phyloP scores from a whole-genome alignment of 2,113 vertebrate genomes.

The Coregonus clupeaformis region DNA sequence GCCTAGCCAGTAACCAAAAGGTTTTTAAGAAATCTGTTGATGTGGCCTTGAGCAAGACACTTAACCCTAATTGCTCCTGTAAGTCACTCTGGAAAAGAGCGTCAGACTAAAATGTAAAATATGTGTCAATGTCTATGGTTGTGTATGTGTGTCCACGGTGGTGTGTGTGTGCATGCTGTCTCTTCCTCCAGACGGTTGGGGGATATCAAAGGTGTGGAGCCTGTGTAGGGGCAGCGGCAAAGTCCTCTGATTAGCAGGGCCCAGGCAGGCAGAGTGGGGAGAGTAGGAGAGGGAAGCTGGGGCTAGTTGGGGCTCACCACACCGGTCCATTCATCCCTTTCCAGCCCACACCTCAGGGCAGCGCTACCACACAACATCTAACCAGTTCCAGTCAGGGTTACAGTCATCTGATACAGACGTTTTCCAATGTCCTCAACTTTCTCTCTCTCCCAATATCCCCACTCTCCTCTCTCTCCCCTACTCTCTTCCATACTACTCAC shows the following conservation, averaged over 20 bases:
- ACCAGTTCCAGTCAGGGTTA: slow-evolving; percentile 48
- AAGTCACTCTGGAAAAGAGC: too few relatives aligned
- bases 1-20: too few relatives aligned
- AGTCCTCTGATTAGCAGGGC: slow-evolving; percentile 64
- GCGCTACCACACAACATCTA: not conserved
- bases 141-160: slow-evolving; percentile 37
- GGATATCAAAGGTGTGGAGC: slow-evolving; percentile 62
- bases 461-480: slow-evolving; percentile 19
- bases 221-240: slow-evolving; percentile 56
- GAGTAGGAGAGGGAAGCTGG: not conserved
- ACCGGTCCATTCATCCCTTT: slow-evolving; percentile 47
- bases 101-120: not conserved
- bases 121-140: slow-evolving; percentile 24
- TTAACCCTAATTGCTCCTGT: too few relatives aligned
- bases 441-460: not conserved
- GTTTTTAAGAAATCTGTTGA: too few relatives aligned
- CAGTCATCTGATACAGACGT: slow-evolving; percentile 48
- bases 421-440: not conserved
- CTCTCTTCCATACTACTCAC: not conserved
- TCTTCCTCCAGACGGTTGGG: slow-evolving; percentile 49
- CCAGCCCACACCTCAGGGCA: slow-evolving; percentile 33
- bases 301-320: slow-evolving; percentile 22
- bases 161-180: slow-evolving; percentile 24
- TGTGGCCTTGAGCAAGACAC: too few relatives aligned
- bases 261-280: slow-evolving; percentile 18